Evolutionary conservation across 2,113 vertebrate species (phyloP).

Genomic region (Gambusia affinis): DNA sequence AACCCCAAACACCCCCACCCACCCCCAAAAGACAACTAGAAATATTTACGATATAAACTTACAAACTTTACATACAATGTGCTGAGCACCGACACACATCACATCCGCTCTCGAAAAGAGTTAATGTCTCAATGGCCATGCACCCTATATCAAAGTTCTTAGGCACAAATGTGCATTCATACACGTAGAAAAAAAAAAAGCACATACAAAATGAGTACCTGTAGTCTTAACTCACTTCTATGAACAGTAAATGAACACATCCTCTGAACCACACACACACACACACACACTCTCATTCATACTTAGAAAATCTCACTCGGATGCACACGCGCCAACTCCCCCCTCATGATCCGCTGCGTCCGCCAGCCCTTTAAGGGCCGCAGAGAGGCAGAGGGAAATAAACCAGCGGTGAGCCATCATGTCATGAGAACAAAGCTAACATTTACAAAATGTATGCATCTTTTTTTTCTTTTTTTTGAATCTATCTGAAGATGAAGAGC

Average conservation of each 20-base stretch:
- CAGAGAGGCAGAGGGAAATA: conserved; percentile 54
- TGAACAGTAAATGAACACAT: conserved; percentile 68
- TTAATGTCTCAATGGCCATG: conserved; percentile 84
- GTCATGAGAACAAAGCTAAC: conserved; percentile 70
- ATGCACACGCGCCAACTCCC: conserved; percentile 54
- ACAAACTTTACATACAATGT: conserved; percentile 74
- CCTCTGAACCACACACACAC: conserved; percentile 24
- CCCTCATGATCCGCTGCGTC: conserved; percentile 59
- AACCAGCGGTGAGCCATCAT: conserved; percentile 62
- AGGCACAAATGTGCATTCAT: conserved; percentile 84
- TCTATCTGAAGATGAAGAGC: conserved; percentile 74
- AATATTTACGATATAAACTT: conserved; percentile 74
- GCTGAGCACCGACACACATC: conserved; percentile 78
- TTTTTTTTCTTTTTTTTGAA: conserved; percentile 66
- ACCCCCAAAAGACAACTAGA: conserved; percentile 67
- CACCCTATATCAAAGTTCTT: conserved; percentile 81
- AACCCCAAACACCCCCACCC: neutral
- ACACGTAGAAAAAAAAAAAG: conserved; percentile 64
- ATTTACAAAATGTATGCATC: conserved; percentile 74
- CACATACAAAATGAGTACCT: conserved; percentile 76
- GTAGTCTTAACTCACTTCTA: conserved; percentile 73
- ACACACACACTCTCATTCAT: neutral
- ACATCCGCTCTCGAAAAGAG: conserved; percentile 75
- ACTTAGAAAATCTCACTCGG: conserved; percentile 35
- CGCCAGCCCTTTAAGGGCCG: conserved; percentile 56